Conservation (phyloP, 2,888 invertebrate species). For the Trilocha varians region DNA sequence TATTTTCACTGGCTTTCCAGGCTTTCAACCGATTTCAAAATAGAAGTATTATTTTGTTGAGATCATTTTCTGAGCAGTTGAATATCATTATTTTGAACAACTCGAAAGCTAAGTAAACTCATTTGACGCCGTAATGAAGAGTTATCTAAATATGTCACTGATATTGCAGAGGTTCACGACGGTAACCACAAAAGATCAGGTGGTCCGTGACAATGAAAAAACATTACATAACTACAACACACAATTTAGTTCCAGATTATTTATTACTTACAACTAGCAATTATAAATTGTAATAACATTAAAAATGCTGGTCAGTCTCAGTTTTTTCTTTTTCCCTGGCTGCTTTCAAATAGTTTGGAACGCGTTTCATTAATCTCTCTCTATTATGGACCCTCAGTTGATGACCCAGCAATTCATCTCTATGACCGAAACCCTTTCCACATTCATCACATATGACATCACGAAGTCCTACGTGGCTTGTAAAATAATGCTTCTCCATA, state of each 20-base stretch:
- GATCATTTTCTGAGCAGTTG: too few relatives aligned
- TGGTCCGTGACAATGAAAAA: too few relatives aligned
- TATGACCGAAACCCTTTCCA: constrained; percentile 25
- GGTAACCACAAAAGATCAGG: too few relatives aligned
- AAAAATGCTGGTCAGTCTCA: background rate
- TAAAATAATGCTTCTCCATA: constrained; percentile 21
- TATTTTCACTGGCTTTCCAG: too few relatives aligned
- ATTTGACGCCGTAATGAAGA: too few relatives aligned
- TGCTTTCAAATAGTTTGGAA: constrained; percentile 23
- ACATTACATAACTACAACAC: too few relatives aligned
- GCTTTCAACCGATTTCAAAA: too few relatives aligned
- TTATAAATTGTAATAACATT: background rate
- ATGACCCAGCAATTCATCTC: constrained; percentile 26
- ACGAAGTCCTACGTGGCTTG: constrained; percentile 20
- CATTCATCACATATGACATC: constrained; percentile 28
- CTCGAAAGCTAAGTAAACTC: too few relatives aligned
- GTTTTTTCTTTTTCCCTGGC: constrained; percentile 4
- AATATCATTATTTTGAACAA: too few relatives aligned
- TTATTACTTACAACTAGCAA: background rate
- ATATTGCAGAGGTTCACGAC: too few relatives aligned
- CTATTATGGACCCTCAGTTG: constrained; percentile 29
- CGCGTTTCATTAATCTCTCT: constrained; percentile 12
- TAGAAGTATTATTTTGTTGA: too few relatives aligned
- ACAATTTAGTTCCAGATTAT: background rate
- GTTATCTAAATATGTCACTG: too few relatives aligned